These are phyloP conservation scores for Pandemis heparana DNA, from an alignment of 2,888 invertebrate species.

Conservation along the genomic window DNA sequence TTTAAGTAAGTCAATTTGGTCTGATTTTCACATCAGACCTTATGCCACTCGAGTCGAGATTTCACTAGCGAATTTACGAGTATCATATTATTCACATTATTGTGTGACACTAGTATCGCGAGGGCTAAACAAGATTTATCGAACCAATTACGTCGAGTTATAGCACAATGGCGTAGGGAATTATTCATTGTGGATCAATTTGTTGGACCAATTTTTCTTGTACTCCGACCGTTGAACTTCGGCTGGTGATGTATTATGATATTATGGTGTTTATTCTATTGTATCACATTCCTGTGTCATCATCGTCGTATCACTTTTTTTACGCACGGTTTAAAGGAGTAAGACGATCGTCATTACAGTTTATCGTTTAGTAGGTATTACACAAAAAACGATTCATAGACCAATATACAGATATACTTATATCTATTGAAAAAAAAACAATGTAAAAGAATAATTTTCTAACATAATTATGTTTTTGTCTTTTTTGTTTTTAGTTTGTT, in stretches of 20 bases:
- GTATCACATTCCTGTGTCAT: not conserved
- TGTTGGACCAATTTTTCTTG: conserved; percentile 12
- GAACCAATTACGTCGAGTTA: conserved; percentile 21
- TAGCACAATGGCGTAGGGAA: conserved; percentile 9
- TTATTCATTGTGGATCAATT: conserved; percentile 29
- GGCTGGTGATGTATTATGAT: not conserved
- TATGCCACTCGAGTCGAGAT: too few species aligned
- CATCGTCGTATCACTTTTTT: not conserved
- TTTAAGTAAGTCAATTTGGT: too few species aligned
- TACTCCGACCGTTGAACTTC: conserved; percentile 30
- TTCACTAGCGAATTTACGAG: conserved; percentile 9
- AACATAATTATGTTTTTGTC: too few species aligned
- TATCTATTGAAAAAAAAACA: too few species aligned
- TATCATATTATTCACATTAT: not conserved
- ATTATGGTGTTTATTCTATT: not conserved
- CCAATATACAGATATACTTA: too few species aligned
- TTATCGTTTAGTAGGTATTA: too few species aligned
- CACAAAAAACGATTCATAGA: too few species aligned
- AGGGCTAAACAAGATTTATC: conserved; percentile 26
- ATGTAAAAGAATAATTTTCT: not conserved
- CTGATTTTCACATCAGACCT: too few species aligned
- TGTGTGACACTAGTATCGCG: not conserved
- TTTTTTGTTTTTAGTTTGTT: not conserved
- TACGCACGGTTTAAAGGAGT: not conserved
- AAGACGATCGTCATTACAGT: too few species aligned